Base-by-base conservation (phyloP, 2,888 invertebrate genomes). In the Rhorus exstirpatorius region DNA sequence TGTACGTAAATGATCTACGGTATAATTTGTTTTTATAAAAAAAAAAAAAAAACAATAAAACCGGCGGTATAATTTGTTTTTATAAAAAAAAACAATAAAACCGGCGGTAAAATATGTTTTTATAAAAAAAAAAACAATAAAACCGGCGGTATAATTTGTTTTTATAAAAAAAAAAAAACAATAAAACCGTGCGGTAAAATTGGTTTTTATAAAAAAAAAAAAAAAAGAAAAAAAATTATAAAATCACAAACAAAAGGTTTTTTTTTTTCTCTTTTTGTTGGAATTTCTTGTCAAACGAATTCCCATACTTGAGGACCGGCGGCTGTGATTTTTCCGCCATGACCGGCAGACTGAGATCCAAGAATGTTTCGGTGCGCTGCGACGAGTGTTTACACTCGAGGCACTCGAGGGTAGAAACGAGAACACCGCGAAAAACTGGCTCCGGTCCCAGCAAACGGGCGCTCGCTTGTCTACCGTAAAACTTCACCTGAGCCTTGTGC, bases 291-390 rank as follows among this genome's bases (percentile, higher is more conserved):
- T 78, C 61, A 70, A 79, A 70, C 21, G 46, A 24, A 12, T 24
- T 71, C 24, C 38, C 84, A 88, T 86, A 91, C 92, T 89, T 91
- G 3, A 96, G 93, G 0, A 95, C 93, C 0, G 97, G 96, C 0
- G 96, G 96, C 86, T 96, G 95, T 8, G 96, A 96, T 71, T 97
- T 95, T 85, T 96, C 96, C 1, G 95, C 94, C 61, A 95, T 95
- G 19, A 99, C 97, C 0, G 99, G 98, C 82, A 99, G 94, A 81
- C 99, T 99, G 85, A 99, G 95, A 93, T 99, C 99, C 72, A 99
- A 94, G 93, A 99, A 99, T 89, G 97, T 97, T 93, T 99, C 99
- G 71, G 97, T 96, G 12, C 97, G 95, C 89, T 97, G 96, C 0
- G 98, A 98, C 10, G 96, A 96, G 93, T 97, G 96, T 82, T 95